Evolutionary conservation across 2,888 invertebrate species (phyloP).

Genomic region (Agonopterix alstromeriana): DNA sequence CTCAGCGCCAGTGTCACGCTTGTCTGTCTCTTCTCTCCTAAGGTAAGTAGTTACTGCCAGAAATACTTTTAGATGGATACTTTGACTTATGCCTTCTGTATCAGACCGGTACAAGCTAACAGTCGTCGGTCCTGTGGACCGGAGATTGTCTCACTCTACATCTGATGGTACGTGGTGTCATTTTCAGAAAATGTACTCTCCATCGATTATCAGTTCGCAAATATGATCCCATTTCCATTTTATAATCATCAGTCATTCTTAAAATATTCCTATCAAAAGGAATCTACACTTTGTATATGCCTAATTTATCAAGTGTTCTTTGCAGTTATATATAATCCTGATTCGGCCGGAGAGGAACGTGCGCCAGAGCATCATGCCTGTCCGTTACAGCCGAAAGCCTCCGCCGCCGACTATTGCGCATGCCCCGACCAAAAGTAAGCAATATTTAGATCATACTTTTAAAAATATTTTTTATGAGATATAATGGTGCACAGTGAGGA

Average conservation of each 20-base stretch:
- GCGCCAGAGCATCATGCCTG: constrained; percentile 90
- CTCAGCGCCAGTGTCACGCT: constrained; percentile 96
- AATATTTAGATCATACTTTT: background rate
- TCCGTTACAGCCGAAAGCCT: constrained; percentile 65
- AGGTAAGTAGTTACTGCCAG: constrained; percentile 75
- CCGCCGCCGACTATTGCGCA: constrained; percentile 49
- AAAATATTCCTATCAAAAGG: too few species aligned
- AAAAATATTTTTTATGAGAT: background rate
- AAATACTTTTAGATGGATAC: too few species aligned
- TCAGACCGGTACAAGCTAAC: too few species aligned
- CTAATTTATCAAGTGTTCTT: background rate
- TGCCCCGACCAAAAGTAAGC: constrained; percentile 49
- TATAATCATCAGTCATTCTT: too few species aligned
- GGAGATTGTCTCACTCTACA: too few species aligned
- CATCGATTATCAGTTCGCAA: too few species aligned
- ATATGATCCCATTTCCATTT: too few species aligned
- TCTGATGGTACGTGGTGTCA: too few species aligned
- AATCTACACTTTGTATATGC: too few species aligned
- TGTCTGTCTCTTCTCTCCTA: constrained; percentile 95
- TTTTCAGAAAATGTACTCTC: too few species aligned
- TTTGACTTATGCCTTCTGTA: too few species aligned
- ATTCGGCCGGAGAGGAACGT: constrained; percentile 93
- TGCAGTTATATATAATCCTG: constrained; percentile 91
- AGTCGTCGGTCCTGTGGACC: too few species aligned
- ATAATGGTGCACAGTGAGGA: background rate